Evolutionary conservation across 2,797 vertebrate species (phyloP), one percentile per base, ranked within the genome.

Genomic region (Cynopterus sphinx): DNA sequence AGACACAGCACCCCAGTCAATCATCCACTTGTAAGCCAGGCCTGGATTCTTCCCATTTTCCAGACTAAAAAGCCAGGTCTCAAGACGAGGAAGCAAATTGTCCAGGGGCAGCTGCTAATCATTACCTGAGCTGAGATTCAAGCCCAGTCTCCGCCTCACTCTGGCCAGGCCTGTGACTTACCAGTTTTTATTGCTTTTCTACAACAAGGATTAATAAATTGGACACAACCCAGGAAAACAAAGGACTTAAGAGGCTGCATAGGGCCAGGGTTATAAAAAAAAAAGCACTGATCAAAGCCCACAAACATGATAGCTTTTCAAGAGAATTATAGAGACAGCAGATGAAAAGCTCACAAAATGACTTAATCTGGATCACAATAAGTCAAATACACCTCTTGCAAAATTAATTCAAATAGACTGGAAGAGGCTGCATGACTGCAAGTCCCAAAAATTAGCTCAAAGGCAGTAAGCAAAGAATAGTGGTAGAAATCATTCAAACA

Each of bases 321-420:
- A 94, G 2, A 97, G 67, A 95, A 95, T 95, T 90, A 94, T 86
- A 96, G 96, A 97, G 89, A 82, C 33, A 28, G 46, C 65, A 51
- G 73, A 93, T 95, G 85, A 94, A 94, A 96, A 95, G 94, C 96
- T 96, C 75, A 96, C 83, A 94, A 57, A 46, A 95, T 94, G 92
- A 94, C 90, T 97, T 96, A 96, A 96, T 96, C 88, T 91, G 71
- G 75, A 70, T 78, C 65, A 92, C 43, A 61, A 51, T 87, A 92
- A 97, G 55, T 96, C 79, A 90, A 94, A 96, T 87, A 55, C 0
- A 0, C 75, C 95, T 67, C 82, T 92, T 4, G 1, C 17, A 89
- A 97, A 97, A 94, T 96, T 95, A 97, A 94, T 95, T 96, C 88
- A 95, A 95, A 95, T 96, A 75, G 90, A 88, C 86, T 87, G 16